phyloP scores from a whole-genome alignment of 2,113 vertebrate species.

The Poicephalus meyeri region DNA sequence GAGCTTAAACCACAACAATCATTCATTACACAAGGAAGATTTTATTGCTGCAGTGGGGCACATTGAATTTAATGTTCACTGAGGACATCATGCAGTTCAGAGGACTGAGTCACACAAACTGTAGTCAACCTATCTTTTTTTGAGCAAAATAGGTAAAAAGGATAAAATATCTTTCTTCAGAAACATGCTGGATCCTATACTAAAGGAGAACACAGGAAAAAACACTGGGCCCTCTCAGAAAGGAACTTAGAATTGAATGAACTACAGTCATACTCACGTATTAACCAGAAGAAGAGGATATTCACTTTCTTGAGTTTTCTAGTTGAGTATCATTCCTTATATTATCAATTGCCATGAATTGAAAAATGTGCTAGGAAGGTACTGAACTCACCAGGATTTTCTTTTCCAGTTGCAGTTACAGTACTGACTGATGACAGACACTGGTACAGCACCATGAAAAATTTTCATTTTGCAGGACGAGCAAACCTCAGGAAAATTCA shows the following conservation, averaged over 20 bases:
- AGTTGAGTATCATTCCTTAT: neutral
- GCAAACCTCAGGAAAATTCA: neutral
- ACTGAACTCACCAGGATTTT: neutral
- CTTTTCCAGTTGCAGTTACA: neutral
- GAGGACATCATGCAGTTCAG: neutral
- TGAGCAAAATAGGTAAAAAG: neutral
- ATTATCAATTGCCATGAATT: neutral
- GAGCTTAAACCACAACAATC: too few relatives aligned
- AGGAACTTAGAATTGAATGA: neutral
- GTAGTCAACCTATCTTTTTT: neutral
- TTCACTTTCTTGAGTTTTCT: neutral
- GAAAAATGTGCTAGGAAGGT: neutral
- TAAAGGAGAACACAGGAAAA: neutral
- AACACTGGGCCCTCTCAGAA: neutral
- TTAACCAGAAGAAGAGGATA: neutral
- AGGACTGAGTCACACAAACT: neutral
- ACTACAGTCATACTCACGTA: neutral
- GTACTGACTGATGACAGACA: neutral
- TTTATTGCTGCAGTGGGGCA: neutral
- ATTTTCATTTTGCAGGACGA: neutral
- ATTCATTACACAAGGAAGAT: neutral
- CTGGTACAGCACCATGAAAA: neutral
- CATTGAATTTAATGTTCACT: neutral
- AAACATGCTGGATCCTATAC: neutral
- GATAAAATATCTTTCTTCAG: neutral